Evolutionary conservation across 2,888 invertebrate genomes (phyloP).

Genomic region (Polymixis lichenea): DNA sequence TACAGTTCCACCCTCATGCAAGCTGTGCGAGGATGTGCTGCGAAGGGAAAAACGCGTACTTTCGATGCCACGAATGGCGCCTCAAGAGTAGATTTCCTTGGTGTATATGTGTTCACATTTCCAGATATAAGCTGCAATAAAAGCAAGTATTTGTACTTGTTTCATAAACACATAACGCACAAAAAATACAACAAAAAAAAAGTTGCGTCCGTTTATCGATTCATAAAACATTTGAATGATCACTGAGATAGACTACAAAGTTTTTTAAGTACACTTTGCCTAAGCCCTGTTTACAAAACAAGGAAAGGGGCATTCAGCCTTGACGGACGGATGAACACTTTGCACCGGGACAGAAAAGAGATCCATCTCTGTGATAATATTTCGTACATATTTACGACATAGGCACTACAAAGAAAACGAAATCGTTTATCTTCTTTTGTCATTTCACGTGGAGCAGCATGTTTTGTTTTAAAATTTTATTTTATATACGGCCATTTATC

Average conservation of each 20-base stretch:
- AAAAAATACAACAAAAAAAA: constrained; percentile 1
- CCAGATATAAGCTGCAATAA: constrained; percentile 93
- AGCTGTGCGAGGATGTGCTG: constrained; percentile 95
- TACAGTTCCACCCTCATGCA: constrained; percentile 98
- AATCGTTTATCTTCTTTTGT: constrained; percentile 69
- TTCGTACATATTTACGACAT: constrained; percentile 59
- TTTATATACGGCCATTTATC: constrained; percentile 59
- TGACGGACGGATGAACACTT: constrained; percentile 48
- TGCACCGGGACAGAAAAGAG: constrained; percentile 45
- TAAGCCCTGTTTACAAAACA: constrained; percentile 47
- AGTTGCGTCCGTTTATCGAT: constrained; percentile 18
- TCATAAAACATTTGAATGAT: constrained; percentile 37
- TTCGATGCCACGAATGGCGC: constrained; percentile 96
- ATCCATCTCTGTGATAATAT: constrained; percentile 57
- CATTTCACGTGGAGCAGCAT: constrained; percentile 61
- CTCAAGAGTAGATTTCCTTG: constrained; percentile 93
- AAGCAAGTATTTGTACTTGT: constrained; percentile 18
- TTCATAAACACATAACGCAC: constrained; percentile 2
- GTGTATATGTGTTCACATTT: constrained; percentile 94
- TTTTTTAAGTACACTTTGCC: constrained; percentile 39
- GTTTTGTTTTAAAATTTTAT: constrained; percentile 66
- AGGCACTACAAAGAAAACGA: constrained; percentile 64
- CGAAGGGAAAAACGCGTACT: constrained; percentile 97
- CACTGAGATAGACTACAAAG: constrained; percentile 23
- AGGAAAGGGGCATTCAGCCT: constrained; percentile 47